Conservation (phyloP, 2,113 vertebrate genomes). For the Gymnorhina tibicen region DNA sequence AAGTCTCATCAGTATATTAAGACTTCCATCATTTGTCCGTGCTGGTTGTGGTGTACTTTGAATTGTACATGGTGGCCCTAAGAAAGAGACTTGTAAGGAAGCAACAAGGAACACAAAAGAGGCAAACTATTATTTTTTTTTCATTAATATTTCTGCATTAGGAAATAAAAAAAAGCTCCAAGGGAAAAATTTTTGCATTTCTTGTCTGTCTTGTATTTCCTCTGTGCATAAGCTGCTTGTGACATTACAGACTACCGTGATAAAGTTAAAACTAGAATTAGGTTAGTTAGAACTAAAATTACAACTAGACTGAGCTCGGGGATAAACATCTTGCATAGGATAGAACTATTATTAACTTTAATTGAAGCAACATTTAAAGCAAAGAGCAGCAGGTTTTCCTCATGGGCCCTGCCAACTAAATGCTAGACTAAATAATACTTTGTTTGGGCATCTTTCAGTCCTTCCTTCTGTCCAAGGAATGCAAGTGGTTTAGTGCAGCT, state of each 20-base stretch:
- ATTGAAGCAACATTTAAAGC: not conserved
- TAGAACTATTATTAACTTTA: not conserved
- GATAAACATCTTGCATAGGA: not conserved
- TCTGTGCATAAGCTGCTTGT: not conserved
- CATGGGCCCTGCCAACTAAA: not conserved
- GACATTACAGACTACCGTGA: not conserved
- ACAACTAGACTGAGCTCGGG: not conserved
- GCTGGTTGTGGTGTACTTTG: not conserved
- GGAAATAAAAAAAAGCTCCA: not conserved
- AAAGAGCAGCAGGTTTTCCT: not conserved
- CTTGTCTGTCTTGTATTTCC: not conserved
- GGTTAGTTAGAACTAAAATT: not conserved
- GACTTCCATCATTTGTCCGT: not conserved
- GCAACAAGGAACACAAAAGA: not conserved
- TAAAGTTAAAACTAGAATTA: not conserved
- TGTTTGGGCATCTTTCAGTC: constrained; percentile 24
- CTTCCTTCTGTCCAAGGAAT: constrained; percentile 11
- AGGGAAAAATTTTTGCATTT: not conserved
- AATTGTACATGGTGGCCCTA: not conserved
- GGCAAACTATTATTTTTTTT: not conserved
- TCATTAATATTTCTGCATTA: not conserved
- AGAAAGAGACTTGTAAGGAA: not conserved
- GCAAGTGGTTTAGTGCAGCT: not conserved
- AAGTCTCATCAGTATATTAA: not conserved
- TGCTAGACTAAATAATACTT: constrained; percentile 23